phyloP scores from a whole-genome alignment of 2,113 vertebrate genomes.

The Oreamnos americanus region DNA sequence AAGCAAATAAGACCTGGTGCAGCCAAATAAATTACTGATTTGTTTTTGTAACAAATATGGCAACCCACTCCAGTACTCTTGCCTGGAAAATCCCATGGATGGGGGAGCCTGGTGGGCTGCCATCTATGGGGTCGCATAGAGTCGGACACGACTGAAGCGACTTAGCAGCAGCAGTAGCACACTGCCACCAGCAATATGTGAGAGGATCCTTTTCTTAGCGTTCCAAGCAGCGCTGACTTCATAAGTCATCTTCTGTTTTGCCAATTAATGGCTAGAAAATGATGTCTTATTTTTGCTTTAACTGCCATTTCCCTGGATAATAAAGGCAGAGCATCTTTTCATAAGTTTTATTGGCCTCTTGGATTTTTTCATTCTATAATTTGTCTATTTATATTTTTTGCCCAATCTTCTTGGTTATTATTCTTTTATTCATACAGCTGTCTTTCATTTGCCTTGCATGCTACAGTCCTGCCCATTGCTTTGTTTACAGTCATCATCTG shows the following conservation, averaged over 20 bases:
- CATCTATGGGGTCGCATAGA: too few species aligned
- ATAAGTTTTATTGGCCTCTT: background rate
- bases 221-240: background rate
- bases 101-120: too few species aligned
- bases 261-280: background rate
- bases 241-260: background rate
- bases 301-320: background rate
- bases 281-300: background rate
- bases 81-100: too few species aligned
- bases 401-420: background rate
- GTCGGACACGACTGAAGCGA: too few species aligned
- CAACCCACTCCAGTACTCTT: too few species aligned
- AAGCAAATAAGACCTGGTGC: background rate
- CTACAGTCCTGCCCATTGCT: background rate
- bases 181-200: background rate
- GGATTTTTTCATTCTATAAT: background rate
- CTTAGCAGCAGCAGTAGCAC: too few species aligned
- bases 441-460: background rate
- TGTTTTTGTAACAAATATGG: background rate
- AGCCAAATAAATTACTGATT: background rate
- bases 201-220: background rate
- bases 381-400: background rate
- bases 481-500: background rate
- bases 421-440: background rate
- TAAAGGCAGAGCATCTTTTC: background rate